Percentiles rank a stretch among this genome's conserved stretches.
Conservation (phyloP, 1,140 invertebrate species). For the Drosophila fuyamai region DNA sequence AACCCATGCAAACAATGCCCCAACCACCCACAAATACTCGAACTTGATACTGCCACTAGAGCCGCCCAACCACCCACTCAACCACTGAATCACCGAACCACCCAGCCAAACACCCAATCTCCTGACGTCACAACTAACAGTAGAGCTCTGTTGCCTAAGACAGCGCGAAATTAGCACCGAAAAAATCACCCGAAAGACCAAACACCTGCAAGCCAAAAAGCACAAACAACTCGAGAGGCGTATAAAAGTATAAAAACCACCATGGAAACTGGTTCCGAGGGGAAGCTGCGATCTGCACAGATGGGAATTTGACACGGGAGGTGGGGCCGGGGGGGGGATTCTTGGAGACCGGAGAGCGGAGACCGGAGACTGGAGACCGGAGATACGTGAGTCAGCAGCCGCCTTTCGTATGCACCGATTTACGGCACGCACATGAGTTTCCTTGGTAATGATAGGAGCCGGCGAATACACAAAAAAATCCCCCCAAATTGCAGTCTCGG, state of each 20-base stretch:
- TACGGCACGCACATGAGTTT: constrained; percentile 43
- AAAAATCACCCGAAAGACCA: constrained; percentile 39
- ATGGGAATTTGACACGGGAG: no score
- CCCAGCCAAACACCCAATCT: neutral
- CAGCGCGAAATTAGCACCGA: constrained; percentile 23
- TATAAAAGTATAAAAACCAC: constrained; percentile 26
- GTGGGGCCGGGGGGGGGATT: neutral
- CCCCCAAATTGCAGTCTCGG: constrained; percentile 36
- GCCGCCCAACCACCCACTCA: constrained; percentile 10
- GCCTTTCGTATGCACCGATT: constrained; percentile 36
- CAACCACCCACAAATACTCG: constrained; percentile 16
- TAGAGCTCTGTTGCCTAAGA: constrained; percentile 23
- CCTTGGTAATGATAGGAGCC: constrained; percentile 49
- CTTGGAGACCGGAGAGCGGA: constrained; percentile 40
- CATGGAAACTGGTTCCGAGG: constrained; percentile 47
- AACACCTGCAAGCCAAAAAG: constrained; percentile 47
- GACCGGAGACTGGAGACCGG: constrained; percentile 33
- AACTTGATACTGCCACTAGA: constrained; percentile 33
- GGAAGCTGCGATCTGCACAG: constrained; percentile 38
- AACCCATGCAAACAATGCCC: constrained; percentile 8
- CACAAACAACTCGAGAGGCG: constrained; percentile 1
- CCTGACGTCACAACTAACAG: constrained; percentile 30
- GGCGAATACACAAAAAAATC: constrained; percentile 13
- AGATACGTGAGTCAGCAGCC: constrained; percentile 28
- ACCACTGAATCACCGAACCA: neutral